phyloP scores from a whole-genome alignment of 2,888 invertebrate species.

The Eupithecia subfuscata region DNA sequence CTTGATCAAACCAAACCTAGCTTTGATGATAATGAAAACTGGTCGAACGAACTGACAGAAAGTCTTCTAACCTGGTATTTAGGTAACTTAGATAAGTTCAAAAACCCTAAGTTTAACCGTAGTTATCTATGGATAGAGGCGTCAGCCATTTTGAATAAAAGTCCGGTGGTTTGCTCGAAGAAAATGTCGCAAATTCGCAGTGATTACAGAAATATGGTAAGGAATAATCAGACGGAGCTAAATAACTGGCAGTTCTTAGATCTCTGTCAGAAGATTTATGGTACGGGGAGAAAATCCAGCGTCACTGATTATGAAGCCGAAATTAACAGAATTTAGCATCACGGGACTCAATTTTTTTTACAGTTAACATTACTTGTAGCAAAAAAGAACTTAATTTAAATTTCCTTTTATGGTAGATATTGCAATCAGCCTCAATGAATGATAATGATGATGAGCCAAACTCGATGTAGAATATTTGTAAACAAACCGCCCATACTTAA shows the following conservation, averaged over 20 bases:
- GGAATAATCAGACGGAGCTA: constrained; percentile 61
- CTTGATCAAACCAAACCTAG: constrained; percentile 53
- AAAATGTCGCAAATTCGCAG: constrained; percentile 76
- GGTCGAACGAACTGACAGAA: constrained; percentile 69
- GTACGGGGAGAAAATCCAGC: constrained; percentile 67
- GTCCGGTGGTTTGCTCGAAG: constrained; percentile 70
- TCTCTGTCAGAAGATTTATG: constrained; percentile 77
- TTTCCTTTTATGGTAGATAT: background rate
- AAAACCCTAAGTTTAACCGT: constrained; percentile 72
- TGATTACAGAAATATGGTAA: constrained; percentile 70
- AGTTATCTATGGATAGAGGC: constrained; percentile 76
- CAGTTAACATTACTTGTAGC: background rate
- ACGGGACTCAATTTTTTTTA: background rate
- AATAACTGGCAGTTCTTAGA: constrained; percentile 67
- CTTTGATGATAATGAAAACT: constrained; percentile 53
- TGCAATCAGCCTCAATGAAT: too few species aligned
- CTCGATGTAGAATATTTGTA: too few species aligned
- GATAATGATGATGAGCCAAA: too few species aligned
- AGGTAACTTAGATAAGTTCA: constrained; percentile 75
- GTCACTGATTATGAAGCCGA: constrained; percentile 1
- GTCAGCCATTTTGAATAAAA: constrained; percentile 65
- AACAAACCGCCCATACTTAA: too few species aligned
- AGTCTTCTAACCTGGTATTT: constrained; percentile 72
- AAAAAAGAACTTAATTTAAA: background rate
- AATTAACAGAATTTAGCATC: background rate